These are phyloP conservation scores for Oscheius sp. DNA, from an alignment of 2,888 invertebrate genomes.

Conservation along the genomic window DNA sequence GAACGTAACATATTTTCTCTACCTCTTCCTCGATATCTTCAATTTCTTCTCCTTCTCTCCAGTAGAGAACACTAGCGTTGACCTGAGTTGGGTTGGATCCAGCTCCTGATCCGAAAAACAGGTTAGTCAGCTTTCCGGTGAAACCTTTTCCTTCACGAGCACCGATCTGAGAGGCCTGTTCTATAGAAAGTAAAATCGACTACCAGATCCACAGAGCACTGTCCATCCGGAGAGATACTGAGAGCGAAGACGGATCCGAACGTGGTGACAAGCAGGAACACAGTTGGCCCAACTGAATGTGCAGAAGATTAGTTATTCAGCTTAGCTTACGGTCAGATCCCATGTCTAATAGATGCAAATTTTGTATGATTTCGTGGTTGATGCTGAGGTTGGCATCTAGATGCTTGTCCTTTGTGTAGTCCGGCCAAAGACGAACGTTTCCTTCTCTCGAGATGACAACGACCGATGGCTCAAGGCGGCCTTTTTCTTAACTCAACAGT, in stretches of 20 bases:
- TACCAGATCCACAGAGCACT: not conserved
- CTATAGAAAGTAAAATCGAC: not conserved
- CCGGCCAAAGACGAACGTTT: constrained; percentile 20
- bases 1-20: not conserved
- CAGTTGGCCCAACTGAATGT: not conserved
- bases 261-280: constrained; percentile 21
- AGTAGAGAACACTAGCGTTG: constrained; percentile 11
- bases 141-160: constrained; percentile 19
- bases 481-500: not conserved
- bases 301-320: not conserved
- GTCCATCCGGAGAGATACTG: not conserved
- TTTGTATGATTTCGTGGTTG: constrained; percentile 20
- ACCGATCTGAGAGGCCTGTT: not conserved
- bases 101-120: constrained; percentile 9
- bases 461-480: not conserved
- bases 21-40: constrained; percentile 12
- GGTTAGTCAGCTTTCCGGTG: not conserved
- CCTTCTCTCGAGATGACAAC: constrained; percentile 29
- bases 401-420: not conserved
- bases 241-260: constrained; percentile 19
- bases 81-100: not conserved
- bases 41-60: constrained; percentile 25
- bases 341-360: constrained; percentile 14
- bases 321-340: not conserved
- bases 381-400: constrained; percentile 12